Conservation (phyloP, 2,113 vertebrate genomes). For the Trogon melanurus region DNA sequence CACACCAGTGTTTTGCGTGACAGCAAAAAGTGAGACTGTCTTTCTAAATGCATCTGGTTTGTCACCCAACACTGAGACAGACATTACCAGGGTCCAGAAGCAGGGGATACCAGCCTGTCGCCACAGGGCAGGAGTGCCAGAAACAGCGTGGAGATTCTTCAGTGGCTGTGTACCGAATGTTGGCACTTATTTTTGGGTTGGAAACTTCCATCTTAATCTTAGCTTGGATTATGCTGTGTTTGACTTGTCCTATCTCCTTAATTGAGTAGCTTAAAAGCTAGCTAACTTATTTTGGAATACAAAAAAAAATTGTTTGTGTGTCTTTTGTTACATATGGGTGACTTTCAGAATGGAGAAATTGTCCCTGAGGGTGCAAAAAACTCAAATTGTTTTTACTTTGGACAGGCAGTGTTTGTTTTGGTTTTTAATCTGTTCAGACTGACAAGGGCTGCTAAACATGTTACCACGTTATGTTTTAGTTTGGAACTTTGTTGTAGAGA, state of each 20-base stretch:
- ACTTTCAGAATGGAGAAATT: neutral
- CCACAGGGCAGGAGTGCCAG: neutral
- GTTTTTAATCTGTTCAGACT: neutral
- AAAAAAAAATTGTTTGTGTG: neutral
- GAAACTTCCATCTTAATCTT: neutral
- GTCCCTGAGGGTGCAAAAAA: neutral
- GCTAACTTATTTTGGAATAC: neutral
- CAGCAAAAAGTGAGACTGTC: neutral
- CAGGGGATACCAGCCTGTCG: rapidly evolving
- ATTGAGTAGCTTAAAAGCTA: neutral
- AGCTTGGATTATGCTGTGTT: neutral
- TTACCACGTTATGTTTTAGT: neutral
- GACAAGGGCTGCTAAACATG: neutral
- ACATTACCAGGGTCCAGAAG: rapidly evolving
- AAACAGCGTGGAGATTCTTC: neutral
- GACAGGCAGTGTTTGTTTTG: neutral
- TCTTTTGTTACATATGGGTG: neutral
- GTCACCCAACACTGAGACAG: neutral
- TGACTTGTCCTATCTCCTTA: neutral
- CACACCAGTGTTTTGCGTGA: neutral
- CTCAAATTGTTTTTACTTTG: neutral
- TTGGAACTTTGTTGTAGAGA: neutral
- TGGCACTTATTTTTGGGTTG: neutral
- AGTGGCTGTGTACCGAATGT: neutral
- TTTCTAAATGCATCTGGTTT: neutral